Percentiles rank a stretch among this genome's conserved stretches.
phyloP scores from a whole-genome alignment of 2,113 vertebrate genomes.

The Nestor notabilis region DNA sequence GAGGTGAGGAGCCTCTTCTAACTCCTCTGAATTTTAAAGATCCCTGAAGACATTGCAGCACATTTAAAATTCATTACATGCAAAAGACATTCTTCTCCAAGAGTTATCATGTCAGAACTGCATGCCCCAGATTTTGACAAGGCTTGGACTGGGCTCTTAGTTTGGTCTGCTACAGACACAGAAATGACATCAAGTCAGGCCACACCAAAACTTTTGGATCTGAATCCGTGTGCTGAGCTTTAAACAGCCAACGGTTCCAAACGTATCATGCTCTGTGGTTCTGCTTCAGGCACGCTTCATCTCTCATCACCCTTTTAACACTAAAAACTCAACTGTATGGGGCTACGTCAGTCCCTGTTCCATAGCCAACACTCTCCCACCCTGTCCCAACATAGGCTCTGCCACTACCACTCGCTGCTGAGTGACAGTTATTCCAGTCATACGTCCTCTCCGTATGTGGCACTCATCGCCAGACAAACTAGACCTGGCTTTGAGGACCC shows the following conservation, averaged over 20 bases:
- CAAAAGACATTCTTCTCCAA: constrained; percentile 16
- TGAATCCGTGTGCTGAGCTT: neutral
- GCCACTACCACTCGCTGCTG: neutral
- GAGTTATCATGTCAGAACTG: neutral
- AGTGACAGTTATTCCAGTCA: constrained; percentile 11
- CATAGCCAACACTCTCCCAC: neutral
- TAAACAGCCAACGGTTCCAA: neutral
- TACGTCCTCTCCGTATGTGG: neutral
- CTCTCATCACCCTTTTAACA: neutral
- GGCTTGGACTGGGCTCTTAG: neutral
- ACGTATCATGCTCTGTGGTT: neutral
- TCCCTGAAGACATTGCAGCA: neutral
- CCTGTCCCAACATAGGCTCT: neutral
- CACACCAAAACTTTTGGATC: neutral
- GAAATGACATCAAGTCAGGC: neutral
- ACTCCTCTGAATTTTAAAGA: constrained; percentile 44
- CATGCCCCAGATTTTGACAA: constrained; percentile 1
- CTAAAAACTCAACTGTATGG: neutral
- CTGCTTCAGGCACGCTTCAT: neutral
- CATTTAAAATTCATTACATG: constrained; percentile 60
- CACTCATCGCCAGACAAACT: constrained; percentile 5
- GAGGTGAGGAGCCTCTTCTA: neutral
- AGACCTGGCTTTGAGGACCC: constrained; percentile 16
- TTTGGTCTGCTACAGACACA: neutral
- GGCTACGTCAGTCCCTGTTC: neutral